Conservation (phyloP, 2,888 invertebrate genomes). For the Tuta absoluta region DNA sequence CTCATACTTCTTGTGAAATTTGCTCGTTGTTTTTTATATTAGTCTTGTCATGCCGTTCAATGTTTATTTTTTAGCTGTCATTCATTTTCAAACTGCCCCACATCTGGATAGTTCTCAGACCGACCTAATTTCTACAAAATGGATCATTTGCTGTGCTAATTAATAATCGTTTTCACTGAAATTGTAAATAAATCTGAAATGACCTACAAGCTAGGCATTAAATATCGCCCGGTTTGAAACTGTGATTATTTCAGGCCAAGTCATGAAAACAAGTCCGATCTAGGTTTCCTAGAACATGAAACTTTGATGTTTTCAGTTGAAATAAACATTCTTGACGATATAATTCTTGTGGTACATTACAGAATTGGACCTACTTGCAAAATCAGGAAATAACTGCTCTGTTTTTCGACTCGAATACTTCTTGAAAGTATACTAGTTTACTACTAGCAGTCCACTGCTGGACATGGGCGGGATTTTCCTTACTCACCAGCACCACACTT, state of each 20-base stretch:
- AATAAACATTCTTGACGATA: conserved; percentile 9
- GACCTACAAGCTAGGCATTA: conserved; percentile 18
- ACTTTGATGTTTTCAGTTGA: conserved; percentile 11
- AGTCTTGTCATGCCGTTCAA: too few relatives aligned
- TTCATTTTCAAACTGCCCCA: too few relatives aligned
- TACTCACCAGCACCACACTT: too few relatives aligned
- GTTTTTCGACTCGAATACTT: too few relatives aligned
- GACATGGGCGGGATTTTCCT: too few relatives aligned
- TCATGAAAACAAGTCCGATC: conserved; percentile 16
- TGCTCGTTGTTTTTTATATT: too few relatives aligned
- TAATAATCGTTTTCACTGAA: conserved; percentile 8
- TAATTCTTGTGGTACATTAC: neutral
- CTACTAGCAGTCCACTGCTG: too few relatives aligned
- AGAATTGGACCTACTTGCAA: neutral
- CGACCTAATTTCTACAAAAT: neutral
- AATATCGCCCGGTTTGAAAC: conserved; percentile 8
- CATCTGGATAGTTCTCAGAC: too few relatives aligned
- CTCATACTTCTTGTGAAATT: too few relatives aligned
- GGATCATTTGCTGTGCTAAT: neutral
- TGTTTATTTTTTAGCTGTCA: too few relatives aligned
- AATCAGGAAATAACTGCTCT: too few relatives aligned
- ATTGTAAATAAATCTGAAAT: conserved; percentile 10
- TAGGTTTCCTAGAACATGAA: conserved; percentile 20
- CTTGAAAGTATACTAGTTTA: too few relatives aligned
- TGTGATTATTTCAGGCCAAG: neutral